These are phyloP conservation scores for Boulengeromyrus knoepffleri DNA, from an alignment of 2,113 vertebrate genomes.

Conservation along the genomic window DNA sequence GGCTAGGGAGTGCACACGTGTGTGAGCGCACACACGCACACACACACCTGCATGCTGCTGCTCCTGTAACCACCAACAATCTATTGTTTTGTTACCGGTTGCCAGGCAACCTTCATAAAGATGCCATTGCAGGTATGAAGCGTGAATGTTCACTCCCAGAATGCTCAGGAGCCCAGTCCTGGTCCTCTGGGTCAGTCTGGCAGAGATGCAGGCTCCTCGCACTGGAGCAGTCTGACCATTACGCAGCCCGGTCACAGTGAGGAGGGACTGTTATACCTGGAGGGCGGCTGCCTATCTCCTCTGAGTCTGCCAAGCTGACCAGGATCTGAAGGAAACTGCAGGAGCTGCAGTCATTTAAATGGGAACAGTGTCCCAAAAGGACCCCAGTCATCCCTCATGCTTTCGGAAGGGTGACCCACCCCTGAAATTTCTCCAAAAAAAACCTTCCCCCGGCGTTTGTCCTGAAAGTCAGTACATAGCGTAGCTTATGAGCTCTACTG, in stretches of 20 bases:
- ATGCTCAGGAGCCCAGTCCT: neutral
- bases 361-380: neutral
- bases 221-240: neutral
- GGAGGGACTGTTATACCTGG: neutral
- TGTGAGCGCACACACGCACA: neutral
- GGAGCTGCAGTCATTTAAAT: neutral
- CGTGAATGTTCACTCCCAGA: neutral
- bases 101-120: slow-evolving; percentile 44
- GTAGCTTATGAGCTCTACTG: neutral
- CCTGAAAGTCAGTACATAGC: neutral
- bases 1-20: neutral
- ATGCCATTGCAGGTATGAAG: neutral
- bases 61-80: neutral
- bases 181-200: neutral
- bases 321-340: neutral
- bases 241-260: neutral
- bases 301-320: neutral
- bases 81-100: slow-evolving; percentile 25
- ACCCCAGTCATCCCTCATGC: neutral
- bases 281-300: neutral
- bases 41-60: neutral
- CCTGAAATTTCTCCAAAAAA: neutral
- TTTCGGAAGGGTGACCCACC: neutral
- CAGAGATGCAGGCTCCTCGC: slow-evolving; percentile 7
- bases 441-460: neutral